These are phyloP conservation scores for Sardinella longiceps DNA, from an alignment of 2,797 vertebrate genomes.

Conservation along the genomic window DNA sequence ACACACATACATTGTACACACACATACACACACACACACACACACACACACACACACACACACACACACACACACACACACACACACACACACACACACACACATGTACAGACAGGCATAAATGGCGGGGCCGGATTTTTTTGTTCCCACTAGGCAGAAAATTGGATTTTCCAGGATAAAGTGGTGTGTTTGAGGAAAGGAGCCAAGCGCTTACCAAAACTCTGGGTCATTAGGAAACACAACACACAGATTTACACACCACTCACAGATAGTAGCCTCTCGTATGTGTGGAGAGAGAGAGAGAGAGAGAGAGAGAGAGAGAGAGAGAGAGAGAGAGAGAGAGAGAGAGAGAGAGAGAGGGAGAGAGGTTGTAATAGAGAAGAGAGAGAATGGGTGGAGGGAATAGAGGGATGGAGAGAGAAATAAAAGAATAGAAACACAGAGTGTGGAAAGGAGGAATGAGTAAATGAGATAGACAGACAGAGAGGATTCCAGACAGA, in stretches of 20 bases:
- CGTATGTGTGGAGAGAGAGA: not conserved
- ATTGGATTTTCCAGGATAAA: conserved; percentile 73
- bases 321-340: not conserved
- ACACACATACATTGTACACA: too few relatives aligned
- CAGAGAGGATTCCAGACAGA: not conserved
- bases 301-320: conserved; percentile 5
- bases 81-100: conserved; percentile 28
- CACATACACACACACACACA: not conserved
- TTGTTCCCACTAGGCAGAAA: conserved; percentile 63
- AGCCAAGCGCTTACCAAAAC: conserved; percentile 38
- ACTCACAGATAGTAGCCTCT: conserved; percentile 36
- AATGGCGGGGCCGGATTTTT: conserved; percentile 61
- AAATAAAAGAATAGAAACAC: not conserved
- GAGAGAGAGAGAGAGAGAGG: not conserved
- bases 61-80: not conserved
- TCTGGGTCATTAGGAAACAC: conserved; percentile 47
- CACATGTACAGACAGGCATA: conserved; percentile 31
- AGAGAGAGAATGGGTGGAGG: not conserved
- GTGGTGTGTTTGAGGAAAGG: conserved; percentile 67
- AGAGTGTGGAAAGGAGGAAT: not conserved
- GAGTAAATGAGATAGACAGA: not conserved
- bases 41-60: not conserved
- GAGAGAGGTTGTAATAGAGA: not conserved
- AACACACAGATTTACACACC: conserved; percentile 36
- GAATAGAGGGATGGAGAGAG: not conserved